Conservation (phyloP, 2,888 invertebrate species). For the Tuta absoluta region DNA sequence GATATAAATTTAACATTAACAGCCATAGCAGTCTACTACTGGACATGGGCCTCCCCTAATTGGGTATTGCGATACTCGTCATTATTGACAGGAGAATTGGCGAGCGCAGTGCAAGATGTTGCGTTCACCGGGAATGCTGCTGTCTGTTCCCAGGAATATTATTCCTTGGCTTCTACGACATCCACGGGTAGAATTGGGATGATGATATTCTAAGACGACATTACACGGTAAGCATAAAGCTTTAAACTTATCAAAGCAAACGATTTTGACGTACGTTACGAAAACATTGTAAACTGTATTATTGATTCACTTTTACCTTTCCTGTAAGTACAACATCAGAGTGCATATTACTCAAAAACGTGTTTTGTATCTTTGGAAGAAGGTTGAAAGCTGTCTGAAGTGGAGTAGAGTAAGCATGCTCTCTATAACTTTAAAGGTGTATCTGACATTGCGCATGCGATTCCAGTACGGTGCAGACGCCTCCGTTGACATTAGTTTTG, state of each 20-base stretch:
- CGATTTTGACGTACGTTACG: constrained; percentile 14
- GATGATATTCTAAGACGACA: no score
- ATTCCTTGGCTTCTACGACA: no score
- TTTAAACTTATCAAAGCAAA: background rate
- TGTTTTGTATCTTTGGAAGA: background rate
- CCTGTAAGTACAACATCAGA: background rate
- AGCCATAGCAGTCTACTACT: no score
- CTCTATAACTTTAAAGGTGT: constrained; percentile 14
- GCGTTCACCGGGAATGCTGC: no score
- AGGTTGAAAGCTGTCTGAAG: constrained; percentile 2
- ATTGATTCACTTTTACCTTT: constrained; percentile 29
- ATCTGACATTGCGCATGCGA: constrained; percentile 22
- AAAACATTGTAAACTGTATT: constrained; percentile 25
- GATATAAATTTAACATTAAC: no score
- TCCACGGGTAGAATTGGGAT: no score
- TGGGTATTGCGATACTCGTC: no score
- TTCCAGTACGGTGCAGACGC: constrained; percentile 21
- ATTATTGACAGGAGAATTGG: no score
- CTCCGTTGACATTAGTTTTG: constrained; percentile 12
- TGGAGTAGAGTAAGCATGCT: constrained; percentile 9
- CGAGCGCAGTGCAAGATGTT: no score
- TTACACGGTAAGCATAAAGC: no score
- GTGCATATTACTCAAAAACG: background rate
- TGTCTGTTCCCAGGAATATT: no score
- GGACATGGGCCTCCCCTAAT: no score